Base-by-base conservation (phyloP, 2,113 vertebrate genomes). In the Carassius gibelio region DNA sequence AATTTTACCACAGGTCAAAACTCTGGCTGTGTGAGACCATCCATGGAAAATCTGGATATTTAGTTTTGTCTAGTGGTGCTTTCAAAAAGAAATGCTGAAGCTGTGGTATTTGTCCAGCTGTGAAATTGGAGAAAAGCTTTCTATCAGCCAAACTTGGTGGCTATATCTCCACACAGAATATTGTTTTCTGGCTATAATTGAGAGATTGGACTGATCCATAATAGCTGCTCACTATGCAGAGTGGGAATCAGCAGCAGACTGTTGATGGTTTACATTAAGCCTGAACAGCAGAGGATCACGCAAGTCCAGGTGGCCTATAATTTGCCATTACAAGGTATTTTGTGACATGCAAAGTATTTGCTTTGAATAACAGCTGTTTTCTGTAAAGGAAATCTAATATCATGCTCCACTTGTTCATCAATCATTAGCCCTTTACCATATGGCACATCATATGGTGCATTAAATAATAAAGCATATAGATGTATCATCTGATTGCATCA, bases 271-370 rank as follows among this genome's bases (percentile, higher is more conserved):
- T 19, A 77, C 38, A 85, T 71, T 85, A 72, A 50, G 57, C 61
- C 84, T 61, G 48, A 88, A 61, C 84, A 42, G 42, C 36, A 88
- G 55, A 69, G 64, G 23, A 68, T 75, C 62, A 68, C 64, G 64
- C n/a, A 50, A 72, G 86, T 88, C 84, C 91, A 92, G 90, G 90
- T 91, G 89, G 90, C 88, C 86, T 89, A 91, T 93, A 92, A 93
- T 91, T 89, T 91, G 88, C 84, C 68, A 89, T 92, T 91, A 93
- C 66, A 72, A 42, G 84, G 87, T 75, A 71, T 93, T 82, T 88
- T 86, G 91, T 59, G 90, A 89, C 90, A 90, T 85, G 87, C 34
- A 88, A 92, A 81, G 86, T 89, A 91, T 88, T 87, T 87, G 81
- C 84, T 85, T 89, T 91, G 87, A 92, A 90, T 84, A 92, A 86